Evolutionary conservation across 2,888 invertebrate species (phyloP).

Genomic region (Hemistola chrysoprasaria): DNA sequence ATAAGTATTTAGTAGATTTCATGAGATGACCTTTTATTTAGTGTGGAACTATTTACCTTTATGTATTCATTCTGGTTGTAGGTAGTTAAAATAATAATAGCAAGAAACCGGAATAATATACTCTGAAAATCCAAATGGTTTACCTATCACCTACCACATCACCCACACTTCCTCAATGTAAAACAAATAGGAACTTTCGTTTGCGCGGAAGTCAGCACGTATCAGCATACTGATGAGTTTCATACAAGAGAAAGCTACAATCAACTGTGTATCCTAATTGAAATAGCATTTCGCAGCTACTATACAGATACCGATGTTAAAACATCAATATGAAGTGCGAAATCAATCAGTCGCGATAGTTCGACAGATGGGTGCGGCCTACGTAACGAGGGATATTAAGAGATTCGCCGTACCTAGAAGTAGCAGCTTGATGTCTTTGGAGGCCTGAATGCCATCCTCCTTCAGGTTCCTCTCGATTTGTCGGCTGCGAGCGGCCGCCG

Average conservation of each 20-base stretch:
- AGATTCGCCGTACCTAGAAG: conserved; percentile 90
- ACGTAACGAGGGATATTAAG: conserved; percentile 29
- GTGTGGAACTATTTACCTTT: too few species aligned
- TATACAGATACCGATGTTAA: conserved; percentile 11
- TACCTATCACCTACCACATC: conserved; percentile 7
- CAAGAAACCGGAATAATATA: too few species aligned
- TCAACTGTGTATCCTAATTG: conserved; percentile 12
- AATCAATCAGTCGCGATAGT: conserved; percentile 27
- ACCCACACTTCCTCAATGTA: conserved; percentile 42
- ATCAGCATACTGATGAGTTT: conserved; percentile 63
- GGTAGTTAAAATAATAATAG: too few species aligned
- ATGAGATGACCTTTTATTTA: too few species aligned
- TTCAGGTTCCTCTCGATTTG: conserved; percentile 99
- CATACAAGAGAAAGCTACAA: conserved; percentile 58
- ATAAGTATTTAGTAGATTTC: too few species aligned
- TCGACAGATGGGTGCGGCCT: conserved; percentile 70
- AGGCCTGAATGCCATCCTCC: conserved; percentile 98
- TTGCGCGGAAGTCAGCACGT: conserved; percentile 59
- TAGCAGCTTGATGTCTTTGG: conserved; percentile 99
- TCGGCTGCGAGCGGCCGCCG: conserved; percentile 98
- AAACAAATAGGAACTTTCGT: conserved; percentile 61
- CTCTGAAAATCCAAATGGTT: too few species aligned
- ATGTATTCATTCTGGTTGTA: too few species aligned
- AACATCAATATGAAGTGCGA: conserved; percentile 20
- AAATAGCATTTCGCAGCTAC: too few species aligned